phyloP scores from a whole-genome alignment of 2,888 invertebrate species.

The Euzetes globulus region DNA sequence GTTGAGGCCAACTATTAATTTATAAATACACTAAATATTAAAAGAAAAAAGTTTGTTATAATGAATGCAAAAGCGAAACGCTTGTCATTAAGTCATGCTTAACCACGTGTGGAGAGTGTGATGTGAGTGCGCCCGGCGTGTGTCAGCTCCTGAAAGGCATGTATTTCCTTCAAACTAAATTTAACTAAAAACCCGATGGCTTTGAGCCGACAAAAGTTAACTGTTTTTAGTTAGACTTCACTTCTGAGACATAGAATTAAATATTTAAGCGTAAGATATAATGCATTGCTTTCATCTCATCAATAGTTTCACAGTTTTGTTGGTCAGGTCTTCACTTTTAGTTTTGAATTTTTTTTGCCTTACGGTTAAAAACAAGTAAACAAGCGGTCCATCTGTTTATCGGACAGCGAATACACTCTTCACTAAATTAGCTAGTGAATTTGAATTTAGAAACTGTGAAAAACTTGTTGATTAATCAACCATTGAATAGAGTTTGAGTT shows the following conservation, averaged over 20 bases:
- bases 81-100: slow-evolving; percentile 18
- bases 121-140: background rate
- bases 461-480: slow-evolving; percentile 24
- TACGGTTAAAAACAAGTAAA: slow-evolving; percentile 18
- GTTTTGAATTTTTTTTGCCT: background rate
- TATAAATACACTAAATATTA: slow-evolving; percentile 7
- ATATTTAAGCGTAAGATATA: background rate
- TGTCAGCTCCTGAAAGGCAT: background rate
- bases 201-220: background rate
- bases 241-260: background rate
- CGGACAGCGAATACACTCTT: background rate
- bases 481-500: slow-evolving; percentile 10
- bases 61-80: slow-evolving; percentile 8
- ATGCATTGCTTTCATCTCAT: background rate
- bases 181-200: background rate
- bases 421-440: background rate
- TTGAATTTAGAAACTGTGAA: slow-evolving; percentile 7
- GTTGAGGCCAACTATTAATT: background rate
- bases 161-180: background rate
- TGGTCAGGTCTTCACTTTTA: background rate
- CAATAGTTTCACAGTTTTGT: background rate
- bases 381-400: slow-evolving; percentile 18
- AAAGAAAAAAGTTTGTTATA: background rate
- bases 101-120: slow-evolving; percentile 10
- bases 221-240: background rate